phyloP scores from a whole-genome alignment of 2,113 vertebrate genomes.

The Lates calcarifer region DNA sequence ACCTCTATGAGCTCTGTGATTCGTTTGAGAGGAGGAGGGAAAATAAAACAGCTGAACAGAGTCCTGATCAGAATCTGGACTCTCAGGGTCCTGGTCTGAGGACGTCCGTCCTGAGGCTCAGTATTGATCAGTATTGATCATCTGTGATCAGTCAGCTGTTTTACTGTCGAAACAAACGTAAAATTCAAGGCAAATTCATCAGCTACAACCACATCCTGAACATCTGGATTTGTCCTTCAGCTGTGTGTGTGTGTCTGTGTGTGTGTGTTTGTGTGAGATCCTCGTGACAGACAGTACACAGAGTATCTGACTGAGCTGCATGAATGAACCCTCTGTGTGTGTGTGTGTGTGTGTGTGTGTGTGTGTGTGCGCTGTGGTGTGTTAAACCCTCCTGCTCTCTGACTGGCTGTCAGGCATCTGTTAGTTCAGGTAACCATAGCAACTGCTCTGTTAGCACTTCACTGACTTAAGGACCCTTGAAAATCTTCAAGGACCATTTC shows the following conservation, averaged over 20 bases:
- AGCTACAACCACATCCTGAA: conserved; percentile 50
- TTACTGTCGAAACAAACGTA: neutral
- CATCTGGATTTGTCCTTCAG: conserved; percentile 63
- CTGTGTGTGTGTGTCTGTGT: neutral
- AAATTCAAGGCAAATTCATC: neutral
- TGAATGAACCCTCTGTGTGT: conserved; percentile 31
- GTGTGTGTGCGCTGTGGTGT: no score
- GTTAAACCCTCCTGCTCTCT: no score
- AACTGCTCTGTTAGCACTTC: no score
- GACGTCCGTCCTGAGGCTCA: no score
- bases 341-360: neutral
- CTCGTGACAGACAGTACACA: conserved; percentile 22
- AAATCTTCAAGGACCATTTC: no score
- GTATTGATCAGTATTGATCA: neutral
- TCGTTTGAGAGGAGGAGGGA: neutral
- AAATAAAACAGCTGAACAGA: neutral
- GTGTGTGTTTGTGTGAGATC: conserved; percentile 1
- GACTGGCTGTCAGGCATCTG: neutral
- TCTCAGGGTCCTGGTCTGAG: no score
- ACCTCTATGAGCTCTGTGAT: neutral
- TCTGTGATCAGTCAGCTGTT: conserved; percentile 1
- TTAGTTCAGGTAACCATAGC: no score
- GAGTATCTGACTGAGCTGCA: conserved; percentile 8
- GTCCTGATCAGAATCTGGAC: no score
- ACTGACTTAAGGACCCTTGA: no score